Evolutionary conservation across 2,888 invertebrate species (phyloP).

Genomic region (Andrena bicolor): DNA sequence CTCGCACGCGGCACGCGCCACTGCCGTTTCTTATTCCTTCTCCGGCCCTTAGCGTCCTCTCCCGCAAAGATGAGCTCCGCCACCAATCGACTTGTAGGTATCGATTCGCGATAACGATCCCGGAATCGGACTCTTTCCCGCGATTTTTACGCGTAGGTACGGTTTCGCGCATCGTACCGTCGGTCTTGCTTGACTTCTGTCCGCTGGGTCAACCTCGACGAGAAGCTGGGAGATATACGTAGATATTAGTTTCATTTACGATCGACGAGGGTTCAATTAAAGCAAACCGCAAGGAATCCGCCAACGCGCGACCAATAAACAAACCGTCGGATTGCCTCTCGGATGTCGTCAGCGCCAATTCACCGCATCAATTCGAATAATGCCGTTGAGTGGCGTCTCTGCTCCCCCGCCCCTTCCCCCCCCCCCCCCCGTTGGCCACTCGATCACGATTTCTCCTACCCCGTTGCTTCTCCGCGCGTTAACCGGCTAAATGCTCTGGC

Average conservation of each 20-base stretch:
- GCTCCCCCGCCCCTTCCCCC: constrained; percentile 47
- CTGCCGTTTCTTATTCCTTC: not conserved
- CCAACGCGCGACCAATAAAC: constrained; percentile 80
- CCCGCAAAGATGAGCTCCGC: not conserved
- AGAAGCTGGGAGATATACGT: constrained; percentile 14
- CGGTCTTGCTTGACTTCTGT: not conserved
- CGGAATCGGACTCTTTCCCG: not conserved
- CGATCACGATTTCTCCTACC: constrained; percentile 50
- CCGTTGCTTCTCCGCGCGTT: constrained; percentile 69
- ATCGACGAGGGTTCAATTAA: constrained; percentile 77
- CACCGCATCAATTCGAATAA: constrained; percentile 82
- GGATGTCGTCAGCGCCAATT: constrained; percentile 81
- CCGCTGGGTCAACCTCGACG: constrained; percentile 16
- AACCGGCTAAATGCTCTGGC: constrained; percentile 82
- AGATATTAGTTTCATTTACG: constrained; percentile 73
- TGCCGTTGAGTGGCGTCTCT: constrained; percentile 77
- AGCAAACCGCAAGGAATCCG: constrained; percentile 76
- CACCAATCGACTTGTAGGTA: not conserved
- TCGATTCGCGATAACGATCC: not conserved
- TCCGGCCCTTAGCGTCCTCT: not conserved
- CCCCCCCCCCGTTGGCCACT: constrained; percentile 39
- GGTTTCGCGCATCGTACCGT: not conserved
- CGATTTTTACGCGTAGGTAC: not conserved
- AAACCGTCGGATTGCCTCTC: constrained; percentile 79
- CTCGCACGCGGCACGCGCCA: constrained; percentile 3